phyloP scores from a whole-genome alignment of 1,140 invertebrate genomes.

The Lanistes nyassanus region DNA sequence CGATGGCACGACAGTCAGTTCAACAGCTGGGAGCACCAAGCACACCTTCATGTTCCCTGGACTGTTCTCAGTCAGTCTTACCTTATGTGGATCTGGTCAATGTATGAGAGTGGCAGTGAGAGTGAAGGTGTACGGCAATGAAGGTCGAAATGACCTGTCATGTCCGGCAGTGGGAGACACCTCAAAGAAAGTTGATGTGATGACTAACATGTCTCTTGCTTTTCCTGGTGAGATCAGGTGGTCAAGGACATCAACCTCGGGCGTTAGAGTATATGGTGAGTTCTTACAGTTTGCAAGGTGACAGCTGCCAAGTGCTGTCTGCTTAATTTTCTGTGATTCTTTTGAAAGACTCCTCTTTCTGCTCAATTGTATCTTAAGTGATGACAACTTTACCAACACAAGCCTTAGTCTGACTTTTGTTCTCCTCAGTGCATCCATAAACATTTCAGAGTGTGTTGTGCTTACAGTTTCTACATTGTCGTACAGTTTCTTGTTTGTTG shows the following conservation, averaged over 20 bases:
- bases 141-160: not conserved
- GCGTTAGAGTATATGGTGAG: no score
- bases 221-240: conserved; percentile 10
- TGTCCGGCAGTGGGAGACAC: conserved; percentile 1
- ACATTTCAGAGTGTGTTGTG: no score
- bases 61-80: conserved; percentile 6
- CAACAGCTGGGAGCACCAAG: not conserved
- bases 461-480: no score
- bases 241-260: conserved; percentile 5
- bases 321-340: no score
- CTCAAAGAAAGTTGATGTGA: not conserved
- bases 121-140: conserved; percentile 1
- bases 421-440: no score
- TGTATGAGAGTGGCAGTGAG: not conserved
- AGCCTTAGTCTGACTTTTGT: no score
- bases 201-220: not conserved
- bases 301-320: no score
- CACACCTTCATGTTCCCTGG: conserved; percentile 23
- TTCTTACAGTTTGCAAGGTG: no score
- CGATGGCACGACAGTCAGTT: conserved; percentile 14
- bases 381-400: no score
- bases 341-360: no score
- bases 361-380: no score
- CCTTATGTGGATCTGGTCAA: conserved; percentile 2
- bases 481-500: no score